Evolutionary conservation across 2,888 invertebrate species (phyloP), one percentile per base, ranked within the genome.

Genomic region (Habrosyne pyritoides): DNA sequence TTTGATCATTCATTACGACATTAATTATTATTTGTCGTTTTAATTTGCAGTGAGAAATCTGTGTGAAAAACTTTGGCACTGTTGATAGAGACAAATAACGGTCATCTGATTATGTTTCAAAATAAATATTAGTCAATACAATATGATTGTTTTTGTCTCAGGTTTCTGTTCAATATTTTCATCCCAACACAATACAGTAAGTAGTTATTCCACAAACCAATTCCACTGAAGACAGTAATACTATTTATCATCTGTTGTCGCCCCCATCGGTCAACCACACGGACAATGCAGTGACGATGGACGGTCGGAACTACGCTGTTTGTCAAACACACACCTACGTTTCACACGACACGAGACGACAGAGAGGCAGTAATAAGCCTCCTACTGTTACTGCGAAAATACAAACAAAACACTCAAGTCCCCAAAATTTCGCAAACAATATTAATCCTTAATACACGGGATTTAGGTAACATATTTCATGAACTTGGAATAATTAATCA

Each of bases 351-450:
- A 12, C 47, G 49, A 33, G 47, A 58, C 61, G 56, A n/a, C 42
- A 4, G 42, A 42, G 55, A 57, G 53, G 52, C 62, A 62, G 67
- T 81, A 83, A 83, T 83, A 83, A 83, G 80, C 80, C 78, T 78
- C 78, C 79, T 70, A 75, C 73, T 69, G 81, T 71, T 74, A 57
- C 46, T 52, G 54, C 55, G 36, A 14, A 53, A 51, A 26, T 42
- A 28, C 28, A 28, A 28, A 28, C 14, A 50, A 28, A 28, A 50
- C 50, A 28, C 18, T 12, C 8, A 28, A 50, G 10, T 14, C 22
- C 5, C 12, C 24, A 24, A 21, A 47, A 6, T 21, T 10, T 0
- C 10, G 10, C 30, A 59, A 49, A 3, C 4, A 4, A 68, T 53
- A 59, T 52, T 61, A n/a, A 52, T 26, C 47, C 53, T 47, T 66